A percentile compares a stretch with the other conserved stretches of the same genome.
These are phyloP conservation scores for Tetragonula carbonaria DNA, from an alignment of 2,888 invertebrate species.

Conservation along the genomic window DNA sequence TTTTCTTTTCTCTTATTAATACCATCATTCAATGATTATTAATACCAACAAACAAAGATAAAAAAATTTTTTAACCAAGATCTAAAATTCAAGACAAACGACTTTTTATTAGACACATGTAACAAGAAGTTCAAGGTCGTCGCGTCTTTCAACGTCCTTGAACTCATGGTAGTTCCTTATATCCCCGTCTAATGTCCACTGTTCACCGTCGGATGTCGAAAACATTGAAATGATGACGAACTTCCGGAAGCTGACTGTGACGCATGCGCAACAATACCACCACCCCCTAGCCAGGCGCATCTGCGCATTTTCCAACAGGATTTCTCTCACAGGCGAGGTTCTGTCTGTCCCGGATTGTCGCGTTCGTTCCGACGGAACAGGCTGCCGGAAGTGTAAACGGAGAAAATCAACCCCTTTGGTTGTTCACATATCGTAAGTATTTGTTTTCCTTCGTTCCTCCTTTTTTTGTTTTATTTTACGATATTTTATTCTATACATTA, in stretches of 20 bases:
- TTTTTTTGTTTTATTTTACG: neutral
- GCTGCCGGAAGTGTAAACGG: slow-evolving; percentile 64
- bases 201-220: neutral
- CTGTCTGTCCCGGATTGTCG: slow-evolving; percentile 73
- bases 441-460: neutral
- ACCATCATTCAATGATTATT: too few relatives aligned
- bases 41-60: neutral
- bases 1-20: neutral
- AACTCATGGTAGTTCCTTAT: slow-evolving; percentile 44
- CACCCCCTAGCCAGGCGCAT: slow-evolving; percentile 61
- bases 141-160: slow-evolving; percentile 60
- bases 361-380: slow-evolving; percentile 63
- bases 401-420: slow-evolving; percentile 47
- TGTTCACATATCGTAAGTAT: slow-evolving; percentile 73
- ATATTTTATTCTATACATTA: neutral
- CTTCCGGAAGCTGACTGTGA: slow-evolving; percentile 56
- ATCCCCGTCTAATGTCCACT: slow-evolving; percentile 17
- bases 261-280: slow-evolving; percentile 49
- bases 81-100: neutral
- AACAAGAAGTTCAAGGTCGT: slow-evolving; percentile 63
- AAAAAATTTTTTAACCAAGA: neutral
- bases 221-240: slow-evolving; percentile 54
- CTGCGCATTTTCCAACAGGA: slow-evolving; percentile 76
- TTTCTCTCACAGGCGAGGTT: slow-evolving; percentile 77
- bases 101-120: neutral